Conservation (phyloP, 1,140 invertebrate species). For the Drosophila santomea region DNA sequence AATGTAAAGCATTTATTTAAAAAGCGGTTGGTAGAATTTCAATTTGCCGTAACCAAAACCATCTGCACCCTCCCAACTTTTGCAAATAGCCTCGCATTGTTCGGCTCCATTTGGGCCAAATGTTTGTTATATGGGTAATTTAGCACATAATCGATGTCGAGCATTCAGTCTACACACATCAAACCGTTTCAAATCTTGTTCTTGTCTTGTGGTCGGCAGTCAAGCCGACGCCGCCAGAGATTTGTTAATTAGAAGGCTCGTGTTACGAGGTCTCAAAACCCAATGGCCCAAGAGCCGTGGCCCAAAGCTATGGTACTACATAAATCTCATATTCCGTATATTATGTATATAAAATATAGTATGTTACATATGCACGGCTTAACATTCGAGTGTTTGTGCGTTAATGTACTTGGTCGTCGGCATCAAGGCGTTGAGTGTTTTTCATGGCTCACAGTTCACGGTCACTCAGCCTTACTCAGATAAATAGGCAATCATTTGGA, state of each 20-base stretch:
- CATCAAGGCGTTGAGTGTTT: constrained; percentile 27
- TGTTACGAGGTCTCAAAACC: constrained; percentile 39
- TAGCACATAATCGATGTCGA: constrained; percentile 74
- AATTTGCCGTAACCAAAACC: constrained; percentile 27
- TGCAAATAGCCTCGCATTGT: constrained; percentile 43
- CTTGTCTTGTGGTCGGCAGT: constrained; percentile 25
- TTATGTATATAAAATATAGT: neutral
- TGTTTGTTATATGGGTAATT: constrained; percentile 69
- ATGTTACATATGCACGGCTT: constrained; percentile 8
- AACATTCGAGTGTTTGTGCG: neutral
- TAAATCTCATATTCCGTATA: constrained; percentile 27
- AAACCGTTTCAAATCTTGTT: constrained; percentile 66
- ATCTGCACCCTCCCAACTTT: constrained; percentile 2
- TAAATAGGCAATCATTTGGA: constrained; percentile 50
- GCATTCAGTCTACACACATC: constrained; percentile 44
- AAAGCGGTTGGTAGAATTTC: constrained; percentile 6
- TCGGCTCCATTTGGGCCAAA: constrained; percentile 47
- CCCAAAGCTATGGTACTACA: constrained; percentile 16
- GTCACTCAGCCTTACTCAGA: constrained; percentile 16
- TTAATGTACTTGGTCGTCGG: constrained; percentile 37
- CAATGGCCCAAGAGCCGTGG: constrained; percentile 21
- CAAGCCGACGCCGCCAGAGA: constrained; percentile 44
- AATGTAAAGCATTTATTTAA: constrained; percentile 19
- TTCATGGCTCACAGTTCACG: constrained; percentile 34
- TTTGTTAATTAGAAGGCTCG: constrained; percentile 67